Base-by-base conservation (phyloP, 2,797 vertebrate species). In the Alosa sapidissima region DNA sequence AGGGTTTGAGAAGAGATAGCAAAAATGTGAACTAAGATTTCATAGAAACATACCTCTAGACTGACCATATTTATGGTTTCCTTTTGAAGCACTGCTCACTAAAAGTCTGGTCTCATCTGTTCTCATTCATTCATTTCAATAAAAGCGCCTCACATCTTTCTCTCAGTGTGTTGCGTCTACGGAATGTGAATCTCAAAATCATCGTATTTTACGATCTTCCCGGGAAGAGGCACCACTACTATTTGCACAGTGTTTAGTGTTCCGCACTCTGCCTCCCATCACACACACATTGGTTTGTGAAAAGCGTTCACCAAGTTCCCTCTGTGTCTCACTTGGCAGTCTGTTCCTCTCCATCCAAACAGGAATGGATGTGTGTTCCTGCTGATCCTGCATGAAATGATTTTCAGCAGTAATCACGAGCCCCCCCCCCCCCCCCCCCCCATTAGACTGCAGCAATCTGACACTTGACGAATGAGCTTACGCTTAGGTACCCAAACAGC, bases 401-500 rank as follows among this genome's bases (percentile, higher is more conserved):
- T 47, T 78, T 72, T 78, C 6, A 47, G 72, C 72, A 7, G 41
- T 78, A 78, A 78, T 78, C 72, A 47, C 16, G 4, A 41, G 36
- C 6, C 2, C 28, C 28, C 28, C 72, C 41, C 41, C 28, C 72
- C 41, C 41, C n/a, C 6, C 2, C 28, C 28, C 28, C 72, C 41
- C 41, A 78, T 78, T 78, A 78, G 72, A 5, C 14, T 16, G 6
- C 36, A 21, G 41, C 72, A 47, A 47, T 45, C 16, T 78, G 72
- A 78, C 72, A 47, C 41, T 78, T 45, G 72, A 78, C 6, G 36
- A 45, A 78, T 78, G 72, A 47, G 72, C 41, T 78, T 47, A 78
- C 21, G 72, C 72, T 6, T 21, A 14, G 36, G 41, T 45, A 78
- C 72, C 72, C 5, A 78, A 78, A 78, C 72, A 78, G 28, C 3